Base-by-base conservation (phyloP, 1,140 invertebrate species). In the Drosophila burlai region DNA sequence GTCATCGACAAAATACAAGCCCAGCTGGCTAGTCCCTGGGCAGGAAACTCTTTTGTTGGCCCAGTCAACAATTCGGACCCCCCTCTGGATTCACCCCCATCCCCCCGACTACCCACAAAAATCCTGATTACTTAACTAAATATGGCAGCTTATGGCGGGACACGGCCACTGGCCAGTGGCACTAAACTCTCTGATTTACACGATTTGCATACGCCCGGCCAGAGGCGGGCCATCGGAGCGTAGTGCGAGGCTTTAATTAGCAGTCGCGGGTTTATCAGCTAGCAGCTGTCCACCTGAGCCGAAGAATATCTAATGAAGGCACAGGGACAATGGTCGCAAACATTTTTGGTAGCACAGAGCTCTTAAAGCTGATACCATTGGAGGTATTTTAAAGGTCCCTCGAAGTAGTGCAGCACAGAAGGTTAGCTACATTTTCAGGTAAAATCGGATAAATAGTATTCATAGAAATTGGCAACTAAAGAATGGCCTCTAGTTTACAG, bases 81-180 rank as follows among this genome's bases (percentile, higher is more conserved):
- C 76, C 66, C 18, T 71, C 18, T 13, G 26, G 16, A 42, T 16
- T 49, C 61, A 36, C 67, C 60, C 40, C 36, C 9, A 6, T 31
- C 10, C 40, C n/a, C 24, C 42, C 38, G 31, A 1, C 21, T 29
- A 0, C 64, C 73, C 73, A 29, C 59, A 55, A 74, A 80, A 80
- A 67, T 74, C 62, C 76, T 80, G 76, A 80, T 80, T 80, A 73
- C 78, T 80, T 80, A 80, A 80, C 76, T 80, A 80, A 80, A 80
- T 80, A 67, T 80, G 78, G 68, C 76, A 80, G 79, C 71, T 76
- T 81, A 81, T 81, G 77, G 54, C 55, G 52, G 67, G 59, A 72
- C 76, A 79, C 76, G 77, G 69, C 78, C 76, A 58, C 31, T 73
- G 57, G 55, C 52, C 52, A 68, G 65, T 45, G 42, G 59, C 47